Conservation (phyloP, 2,888 invertebrate species). For the Alloplasta piceator region DNA sequence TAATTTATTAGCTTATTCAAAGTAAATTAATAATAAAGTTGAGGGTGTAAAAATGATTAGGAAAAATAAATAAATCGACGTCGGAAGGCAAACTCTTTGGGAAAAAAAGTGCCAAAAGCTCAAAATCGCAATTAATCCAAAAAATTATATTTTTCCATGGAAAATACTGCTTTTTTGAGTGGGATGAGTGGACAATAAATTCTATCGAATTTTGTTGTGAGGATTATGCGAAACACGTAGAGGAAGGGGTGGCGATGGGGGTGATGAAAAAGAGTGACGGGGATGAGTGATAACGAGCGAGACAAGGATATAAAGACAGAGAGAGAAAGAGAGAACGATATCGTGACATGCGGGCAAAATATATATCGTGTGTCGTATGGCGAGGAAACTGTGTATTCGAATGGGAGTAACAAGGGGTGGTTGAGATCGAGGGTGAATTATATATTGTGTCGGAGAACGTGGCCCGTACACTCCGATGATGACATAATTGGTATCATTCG, state of each 20-base stretch:
- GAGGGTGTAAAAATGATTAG: no score
- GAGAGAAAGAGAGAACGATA: constrained; percentile 47
- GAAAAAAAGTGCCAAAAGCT: no score
- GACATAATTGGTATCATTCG: constrained; percentile 81
- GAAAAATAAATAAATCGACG: no score
- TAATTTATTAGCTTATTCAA: no score
- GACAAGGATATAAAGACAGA: not conserved
- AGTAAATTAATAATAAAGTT: no score
- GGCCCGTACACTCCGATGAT: constrained; percentile 70
- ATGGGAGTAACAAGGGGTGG: constrained; percentile 43
- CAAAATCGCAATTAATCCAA: no score
- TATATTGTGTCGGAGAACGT: not conserved
- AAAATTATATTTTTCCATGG: no score
- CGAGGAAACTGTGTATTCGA: constrained; percentile 66
- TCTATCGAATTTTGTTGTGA: constrained; percentile 4
- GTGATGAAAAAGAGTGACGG: constrained; percentile 23
- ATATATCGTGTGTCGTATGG: constrained; percentile 69
- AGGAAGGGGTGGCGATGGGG: constrained; percentile 11
- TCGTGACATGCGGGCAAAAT: constrained; percentile 78
- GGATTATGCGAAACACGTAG: not conserved
- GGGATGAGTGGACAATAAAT: constrained; percentile 16
- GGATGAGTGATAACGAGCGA: not conserved
- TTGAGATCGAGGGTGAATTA: constrained; percentile 56
- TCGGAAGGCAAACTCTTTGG: no score
- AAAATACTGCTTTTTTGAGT: no score